phyloP scores from a whole-genome alignment of 2,113 vertebrate genomes.

The Aegotheles bennettii region DNA sequence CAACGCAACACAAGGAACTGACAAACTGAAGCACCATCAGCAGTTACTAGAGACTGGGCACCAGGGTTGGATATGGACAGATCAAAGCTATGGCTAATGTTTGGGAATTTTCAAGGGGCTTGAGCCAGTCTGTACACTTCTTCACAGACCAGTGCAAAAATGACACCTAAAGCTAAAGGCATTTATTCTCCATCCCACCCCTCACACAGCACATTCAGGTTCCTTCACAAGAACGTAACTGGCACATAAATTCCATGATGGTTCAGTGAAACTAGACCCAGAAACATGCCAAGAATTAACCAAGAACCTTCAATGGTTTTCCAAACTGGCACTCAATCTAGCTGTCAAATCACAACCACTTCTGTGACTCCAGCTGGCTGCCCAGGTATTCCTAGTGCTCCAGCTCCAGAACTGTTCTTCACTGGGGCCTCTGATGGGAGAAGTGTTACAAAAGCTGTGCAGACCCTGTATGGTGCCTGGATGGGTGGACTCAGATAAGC shows the following conservation, averaged over 20 bases:
- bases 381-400: background rate
- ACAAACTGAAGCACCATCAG: background rate
- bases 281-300: background rate
- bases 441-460: background rate
- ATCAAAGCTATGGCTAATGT: background rate
- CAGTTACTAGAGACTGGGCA: background rate
- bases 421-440: background rate
- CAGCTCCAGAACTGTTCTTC: background rate
- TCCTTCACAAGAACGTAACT: background rate
- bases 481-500: background rate
- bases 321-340: background rate
- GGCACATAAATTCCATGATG: background rate
- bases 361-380: background rate
- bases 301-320: background rate
- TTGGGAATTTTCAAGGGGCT: background rate
- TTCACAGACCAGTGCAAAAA: background rate
- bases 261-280: background rate
- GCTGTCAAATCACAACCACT: background rate
- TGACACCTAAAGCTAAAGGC: background rate
- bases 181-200: background rate
- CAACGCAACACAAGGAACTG: background rate
- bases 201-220: background rate
- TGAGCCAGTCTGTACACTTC: background rate
- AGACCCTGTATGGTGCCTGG: background rate
- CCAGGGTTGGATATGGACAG: background rate